Conservation (phyloP, 35 echinoderm and acorn worm species). For the Eucidaris tribuloides region DNA sequence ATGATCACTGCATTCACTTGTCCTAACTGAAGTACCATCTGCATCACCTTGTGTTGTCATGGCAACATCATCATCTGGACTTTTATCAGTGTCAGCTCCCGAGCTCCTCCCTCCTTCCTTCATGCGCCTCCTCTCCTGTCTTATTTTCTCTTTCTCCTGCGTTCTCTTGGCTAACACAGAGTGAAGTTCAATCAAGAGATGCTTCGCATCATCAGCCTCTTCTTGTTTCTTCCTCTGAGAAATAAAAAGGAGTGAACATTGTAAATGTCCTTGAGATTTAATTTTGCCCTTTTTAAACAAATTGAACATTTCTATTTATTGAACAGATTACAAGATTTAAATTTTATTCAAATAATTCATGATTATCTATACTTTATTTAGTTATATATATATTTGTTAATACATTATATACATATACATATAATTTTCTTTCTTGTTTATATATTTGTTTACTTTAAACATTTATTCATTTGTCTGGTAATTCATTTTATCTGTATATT, state of each 20-base stretch:
- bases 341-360: no score
- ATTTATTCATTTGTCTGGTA: no score
- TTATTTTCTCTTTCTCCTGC: slow-evolving; percentile 3
- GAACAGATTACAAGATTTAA: no score
- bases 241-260: neutral
- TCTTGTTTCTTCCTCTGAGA: neutral
- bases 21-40: neutral
- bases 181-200: slow-evolving; percentile 11
- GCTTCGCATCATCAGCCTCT: slow-evolving; percentile 17
- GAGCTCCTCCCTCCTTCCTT: neutral
- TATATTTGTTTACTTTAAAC: no score
- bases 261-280: no score
- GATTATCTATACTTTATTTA: no score
- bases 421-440: no score
- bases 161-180: neutral
- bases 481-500: no score
- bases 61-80: neutral
- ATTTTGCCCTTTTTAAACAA: no score
- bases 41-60: neutral
- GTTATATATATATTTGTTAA: no score
- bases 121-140: neutral
- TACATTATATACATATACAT: no score
- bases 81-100: neutral
- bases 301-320: no score
- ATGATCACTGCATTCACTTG: neutral